Percentiles rank a stretch among this genome's conserved stretches.
phyloP scores from a whole-genome alignment of 2,797 vertebrate species.

The Pseudotriccus pelzelni region DNA sequence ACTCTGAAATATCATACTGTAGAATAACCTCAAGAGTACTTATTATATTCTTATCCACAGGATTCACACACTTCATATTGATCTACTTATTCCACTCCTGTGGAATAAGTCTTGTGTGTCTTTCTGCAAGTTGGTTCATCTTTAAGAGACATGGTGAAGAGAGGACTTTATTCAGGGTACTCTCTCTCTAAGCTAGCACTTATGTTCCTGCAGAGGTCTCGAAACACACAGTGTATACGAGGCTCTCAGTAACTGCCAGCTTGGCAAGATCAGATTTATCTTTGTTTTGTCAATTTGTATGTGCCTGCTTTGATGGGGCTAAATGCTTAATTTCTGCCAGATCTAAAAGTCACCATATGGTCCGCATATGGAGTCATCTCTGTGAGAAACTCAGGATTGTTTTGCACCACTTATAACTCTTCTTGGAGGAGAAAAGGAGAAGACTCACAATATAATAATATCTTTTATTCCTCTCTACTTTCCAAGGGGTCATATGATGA shows the following conservation, averaged over 20 bases:
- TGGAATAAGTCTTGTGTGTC: not conserved
- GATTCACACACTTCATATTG: not conserved
- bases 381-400: accelerated
- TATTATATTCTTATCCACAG: not conserved
- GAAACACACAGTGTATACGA: not conserved
- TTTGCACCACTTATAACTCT: not conserved
- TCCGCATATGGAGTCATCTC: not conserved
- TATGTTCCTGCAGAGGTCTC: not conserved
- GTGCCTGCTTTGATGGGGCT: not conserved
- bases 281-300: not conserved
- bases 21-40: not conserved
- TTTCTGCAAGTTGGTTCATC: not conserved
- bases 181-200: not conserved
- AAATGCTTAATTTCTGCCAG: not conserved
- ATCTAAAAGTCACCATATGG: not conserved
- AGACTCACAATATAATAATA: not conserved
- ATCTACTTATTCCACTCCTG: not conserved
- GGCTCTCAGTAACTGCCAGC: not conserved
- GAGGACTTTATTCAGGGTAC: not conserved
- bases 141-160: not conserved
- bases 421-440: not conserved
- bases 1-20: not conserved
- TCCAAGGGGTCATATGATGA: not conserved
- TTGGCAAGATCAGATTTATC: not conserved
- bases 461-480: not conserved